Evolutionary conservation across 2,113 vertebrate genomes (phyloP).

Genomic region (Pipra filicauda): DNA sequence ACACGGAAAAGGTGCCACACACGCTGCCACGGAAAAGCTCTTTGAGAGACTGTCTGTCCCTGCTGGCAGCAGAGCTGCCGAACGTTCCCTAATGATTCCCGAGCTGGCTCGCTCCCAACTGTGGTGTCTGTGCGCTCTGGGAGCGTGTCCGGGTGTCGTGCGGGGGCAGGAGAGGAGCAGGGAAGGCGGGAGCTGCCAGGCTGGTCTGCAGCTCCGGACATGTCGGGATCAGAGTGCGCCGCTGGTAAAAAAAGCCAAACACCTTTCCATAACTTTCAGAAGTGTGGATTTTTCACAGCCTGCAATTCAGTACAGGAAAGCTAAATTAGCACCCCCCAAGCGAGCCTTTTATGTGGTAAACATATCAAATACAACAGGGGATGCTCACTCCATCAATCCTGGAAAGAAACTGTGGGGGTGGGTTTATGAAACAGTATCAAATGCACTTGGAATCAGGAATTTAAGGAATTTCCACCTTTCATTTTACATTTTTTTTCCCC

Average conservation of each 20-base stretch:
- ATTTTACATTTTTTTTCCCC: not conserved
- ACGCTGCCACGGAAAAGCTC: not conserved
- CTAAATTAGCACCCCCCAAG: accelerated
- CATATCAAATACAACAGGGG: not conserved
- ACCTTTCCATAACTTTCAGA: not conserved
- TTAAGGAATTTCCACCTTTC: not conserved
- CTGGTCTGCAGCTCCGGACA: not conserved
- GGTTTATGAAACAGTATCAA: not conserved
- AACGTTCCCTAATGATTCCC: accelerated
- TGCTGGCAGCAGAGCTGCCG: not conserved
- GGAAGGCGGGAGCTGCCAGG: not conserved
- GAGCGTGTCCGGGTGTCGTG: not conserved
- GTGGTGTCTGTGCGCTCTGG: not conserved
- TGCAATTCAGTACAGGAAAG: not conserved
- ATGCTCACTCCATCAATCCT: not conserved
- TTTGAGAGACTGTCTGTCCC: not conserved
- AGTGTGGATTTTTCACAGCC: not conserved
- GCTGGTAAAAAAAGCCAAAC: not conserved
- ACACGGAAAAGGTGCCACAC: not conserved
- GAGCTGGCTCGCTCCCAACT: not conserved
- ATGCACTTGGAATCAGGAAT: not conserved
- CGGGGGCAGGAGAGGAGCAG: accelerated
- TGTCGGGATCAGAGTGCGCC: not conserved
- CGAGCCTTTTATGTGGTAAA: not conserved
- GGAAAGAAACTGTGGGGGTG: not conserved